Base-by-base conservation (phyloP, 2,888 invertebrate species). In the Drosophila diplacantha region DNA sequence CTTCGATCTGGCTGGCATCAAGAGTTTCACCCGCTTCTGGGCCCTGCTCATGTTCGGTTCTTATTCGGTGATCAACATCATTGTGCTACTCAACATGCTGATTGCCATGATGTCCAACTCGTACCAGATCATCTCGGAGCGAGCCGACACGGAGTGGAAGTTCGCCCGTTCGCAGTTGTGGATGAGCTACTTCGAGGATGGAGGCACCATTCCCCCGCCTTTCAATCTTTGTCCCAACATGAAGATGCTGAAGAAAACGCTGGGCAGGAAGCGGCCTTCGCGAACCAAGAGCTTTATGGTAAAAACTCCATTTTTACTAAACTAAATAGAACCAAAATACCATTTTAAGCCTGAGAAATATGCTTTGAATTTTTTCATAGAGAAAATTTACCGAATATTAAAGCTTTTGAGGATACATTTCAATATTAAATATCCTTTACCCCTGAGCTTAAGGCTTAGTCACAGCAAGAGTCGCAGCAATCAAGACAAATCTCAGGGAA, bases 101-200 rank as follows among this genome's bases (percentile, higher is more conserved):
- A 98, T 99, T 86, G 99, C 99, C 85, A 99, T 99, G 99, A 98
- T 99, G 98, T 97, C 97, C 64, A 98, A 97, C 88, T 98, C 98
- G 1, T 99, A 98, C 89, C 97, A 98, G 89, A 95, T 97, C 69
- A 99, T 99, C 83, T 98, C 97, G 81, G 96, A 97, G 91, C 92
- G 97, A 85, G 94, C 97, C 4, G 98, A 98, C 85, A 93, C 93
- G 1, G 98, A 98, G 89, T 98, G 98, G 98, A 98, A 98, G 89
- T 98, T 98, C 85, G 98, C 98, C 0, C 91, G 98, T 47, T 96
- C 96, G 73, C 96, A 96, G 85, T 90, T 99, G 44, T 99, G 98
- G 98, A 96, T 98, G 91, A 97, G 97, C 79, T 98, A 97, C 88
- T 98, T 99, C 85, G 96, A 96, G 77, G 95, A 94, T 67, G 95